Conservation (phyloP, 2,888 invertebrate species). For the Abscondita cerata region DNA sequence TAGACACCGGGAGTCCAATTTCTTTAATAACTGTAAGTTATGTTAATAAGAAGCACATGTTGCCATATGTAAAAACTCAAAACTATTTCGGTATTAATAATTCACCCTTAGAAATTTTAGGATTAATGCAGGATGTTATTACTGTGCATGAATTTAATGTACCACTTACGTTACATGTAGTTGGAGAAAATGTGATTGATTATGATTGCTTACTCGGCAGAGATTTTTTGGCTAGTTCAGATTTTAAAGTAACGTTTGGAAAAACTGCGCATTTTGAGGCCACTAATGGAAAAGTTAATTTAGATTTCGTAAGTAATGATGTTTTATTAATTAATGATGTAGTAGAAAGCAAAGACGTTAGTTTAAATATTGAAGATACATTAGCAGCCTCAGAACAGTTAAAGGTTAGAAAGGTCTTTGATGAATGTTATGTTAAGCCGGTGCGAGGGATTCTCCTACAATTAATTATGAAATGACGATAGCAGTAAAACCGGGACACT, state of each 20-base stretch:
- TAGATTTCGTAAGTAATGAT: no score
- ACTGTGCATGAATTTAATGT: background rate
- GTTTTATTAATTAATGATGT: no score
- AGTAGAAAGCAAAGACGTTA: no score
- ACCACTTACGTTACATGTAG: background rate
- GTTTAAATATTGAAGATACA: no score
- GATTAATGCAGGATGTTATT: background rate
- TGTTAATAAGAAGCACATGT: no score
- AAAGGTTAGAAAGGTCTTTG: no score
- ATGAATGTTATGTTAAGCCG: background rate
- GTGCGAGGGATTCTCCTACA: background rate
- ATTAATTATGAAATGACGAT: background rate
- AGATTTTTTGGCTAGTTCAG: background rate
- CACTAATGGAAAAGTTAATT: no score
- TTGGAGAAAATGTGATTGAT: background rate
- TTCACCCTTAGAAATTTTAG: background rate
- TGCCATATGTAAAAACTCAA: no score
- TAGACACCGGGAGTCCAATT: no score
- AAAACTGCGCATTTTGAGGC: background rate
- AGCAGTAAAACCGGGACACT: background rate
- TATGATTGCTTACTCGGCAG: background rate
- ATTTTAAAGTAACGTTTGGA: background rate
- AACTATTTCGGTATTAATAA: constrained; percentile 1
- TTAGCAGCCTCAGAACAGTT: no score
- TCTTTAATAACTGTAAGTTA: no score